Evolutionary conservation across 2,113 vertebrate species (phyloP).

Genomic region (Conger conger): DNA sequence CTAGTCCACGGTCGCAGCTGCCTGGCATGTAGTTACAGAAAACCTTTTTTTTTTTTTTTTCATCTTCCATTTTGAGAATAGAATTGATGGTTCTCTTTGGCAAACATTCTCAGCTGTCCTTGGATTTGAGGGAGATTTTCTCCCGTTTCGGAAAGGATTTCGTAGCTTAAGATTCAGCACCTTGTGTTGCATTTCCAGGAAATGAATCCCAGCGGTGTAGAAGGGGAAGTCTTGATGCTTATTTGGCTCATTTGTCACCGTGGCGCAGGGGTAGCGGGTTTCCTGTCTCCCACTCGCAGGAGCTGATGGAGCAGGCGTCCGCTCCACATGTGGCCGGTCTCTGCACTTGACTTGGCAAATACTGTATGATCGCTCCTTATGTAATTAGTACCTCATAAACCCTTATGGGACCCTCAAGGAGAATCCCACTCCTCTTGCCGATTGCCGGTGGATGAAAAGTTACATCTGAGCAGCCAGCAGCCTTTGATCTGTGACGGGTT

Average conservation of each 20-base stretch:
- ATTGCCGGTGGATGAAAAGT: slow-evolving; percentile 2
- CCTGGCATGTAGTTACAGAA: neutral
- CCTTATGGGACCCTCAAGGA: neutral
- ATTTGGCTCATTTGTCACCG: neutral
- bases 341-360: neutral
- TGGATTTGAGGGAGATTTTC: slow-evolving; percentile 34
- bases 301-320: neutral
- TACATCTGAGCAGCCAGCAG: neutral
- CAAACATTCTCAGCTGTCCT: slow-evolving; percentile 33
- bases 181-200: slow-evolving; percentile 27
- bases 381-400: slow-evolving; percentile 16
- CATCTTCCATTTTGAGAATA: slow-evolving; percentile 1
- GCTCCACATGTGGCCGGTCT: neutral
- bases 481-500: slow-evolving; percentile 15
- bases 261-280: neutral
- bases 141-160: slow-evolving; percentile 19
- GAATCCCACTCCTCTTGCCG: neutral
- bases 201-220: neutral
- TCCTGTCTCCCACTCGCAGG: neutral
- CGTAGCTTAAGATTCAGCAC: slow-evolving; percentile 11
- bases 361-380: neutral
- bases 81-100: slow-evolving; percentile 24
- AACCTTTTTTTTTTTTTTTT: slow-evolving; percentile 1
- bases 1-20: neutral
- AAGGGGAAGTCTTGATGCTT: neutral